Base-by-base conservation (phyloP, 30 jellyfish, hydroid and myxozoan genomes). In the Rhopilema esculentum region DNA sequence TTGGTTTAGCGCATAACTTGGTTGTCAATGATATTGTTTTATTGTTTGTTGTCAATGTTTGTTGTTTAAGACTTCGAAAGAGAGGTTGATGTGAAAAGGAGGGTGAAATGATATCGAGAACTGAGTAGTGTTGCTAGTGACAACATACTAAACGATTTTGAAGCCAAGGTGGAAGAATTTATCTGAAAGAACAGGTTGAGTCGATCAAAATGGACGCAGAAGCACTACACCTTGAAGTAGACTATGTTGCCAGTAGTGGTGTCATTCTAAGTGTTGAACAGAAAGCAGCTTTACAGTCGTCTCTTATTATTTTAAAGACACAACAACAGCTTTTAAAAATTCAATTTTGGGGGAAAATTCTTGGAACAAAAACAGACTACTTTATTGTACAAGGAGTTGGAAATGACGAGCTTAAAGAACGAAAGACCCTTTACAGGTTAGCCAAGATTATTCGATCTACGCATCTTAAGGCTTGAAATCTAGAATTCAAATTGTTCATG, bases 241-340 rank as follows among this genome's bases (percentile, higher is more conserved):
- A 93, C 72, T 93, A 83, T 84, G 98, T 88, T 17, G 90, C 96
- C 26, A 93, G 98, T 32, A 93, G 98, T 83, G 98, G 98, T 30
- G 93, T 83, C 28, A 69, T 93, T 18, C 88, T 93, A 25, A 93
- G 98, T 82, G 91, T 93, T 7, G 98, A 93, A 77, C 97, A 93
- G 62, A 93, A 93, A 83, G 95, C 98, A 19, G 98, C 98, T 26
- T 83, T 93, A 61, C 96, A 93, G 66, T 84, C 98, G 15, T 93
- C 98, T 4, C 90, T 93, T 8, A 66, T 71, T 20, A 89, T 93
- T 20, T 65, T 93, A 63, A 88, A 93, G 70, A 61, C 90, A 15
- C 98, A 93, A 50, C 98, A 93, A 69, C 85, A 89, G 71, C 85
- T 93, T 68, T 32, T 48, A 29, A 79, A 61, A 57, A 85, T 93